Evolutionary conservation across 2,797 vertebrate genomes (phyloP).

Genomic region (Siniperca scherzeri): DNA sequence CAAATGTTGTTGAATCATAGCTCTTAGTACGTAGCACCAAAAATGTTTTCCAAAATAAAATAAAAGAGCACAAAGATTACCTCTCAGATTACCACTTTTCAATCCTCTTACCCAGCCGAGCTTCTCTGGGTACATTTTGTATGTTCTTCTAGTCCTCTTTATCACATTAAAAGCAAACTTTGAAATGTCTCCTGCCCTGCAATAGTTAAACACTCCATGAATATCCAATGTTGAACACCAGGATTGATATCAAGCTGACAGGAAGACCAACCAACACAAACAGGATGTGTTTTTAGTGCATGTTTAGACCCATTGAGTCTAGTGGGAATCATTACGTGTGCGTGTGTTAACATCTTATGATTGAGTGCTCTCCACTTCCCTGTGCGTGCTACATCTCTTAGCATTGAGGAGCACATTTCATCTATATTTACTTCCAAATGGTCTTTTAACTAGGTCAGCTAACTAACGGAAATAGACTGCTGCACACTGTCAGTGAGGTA

Average conservation of each 20-base stretch:
- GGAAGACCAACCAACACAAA: constrained; percentile 75
- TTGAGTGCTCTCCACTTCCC: constrained; percentile 37
- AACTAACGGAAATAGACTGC: constrained; percentile 69
- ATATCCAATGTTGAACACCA: constrained; percentile 31
- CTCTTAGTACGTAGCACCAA: neutral
- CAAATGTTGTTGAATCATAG: neutral
- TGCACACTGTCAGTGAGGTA: constrained; percentile 6
- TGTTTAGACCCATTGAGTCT: constrained; percentile 69
- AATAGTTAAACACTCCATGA: constrained; percentile 38
- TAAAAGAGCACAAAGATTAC: neutral
- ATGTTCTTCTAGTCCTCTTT: constrained; percentile 15
- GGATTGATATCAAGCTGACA: constrained; percentile 61
- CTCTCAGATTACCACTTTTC: constrained; percentile 10
- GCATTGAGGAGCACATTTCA: constrained; percentile 68
- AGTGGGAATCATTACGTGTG: constrained; percentile 57
- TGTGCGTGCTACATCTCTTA: constrained; percentile 60
- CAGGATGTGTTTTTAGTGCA: constrained; percentile 73
- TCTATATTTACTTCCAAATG: constrained; percentile 80
- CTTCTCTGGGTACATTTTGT: neutral
- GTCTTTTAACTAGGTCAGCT: constrained; percentile 83
- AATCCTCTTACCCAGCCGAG: constrained; percentile 20
- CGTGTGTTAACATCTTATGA: constrained; percentile 30
- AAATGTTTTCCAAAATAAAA: constrained; percentile 12
- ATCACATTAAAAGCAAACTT: constrained; percentile 23
- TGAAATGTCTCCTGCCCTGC: neutral